A percentile compares a stretch with the other conserved stretches of the same genome.
Conservation (phyloP, 2,797 vertebrate species). For the Microchirus variegatus region DNA sequence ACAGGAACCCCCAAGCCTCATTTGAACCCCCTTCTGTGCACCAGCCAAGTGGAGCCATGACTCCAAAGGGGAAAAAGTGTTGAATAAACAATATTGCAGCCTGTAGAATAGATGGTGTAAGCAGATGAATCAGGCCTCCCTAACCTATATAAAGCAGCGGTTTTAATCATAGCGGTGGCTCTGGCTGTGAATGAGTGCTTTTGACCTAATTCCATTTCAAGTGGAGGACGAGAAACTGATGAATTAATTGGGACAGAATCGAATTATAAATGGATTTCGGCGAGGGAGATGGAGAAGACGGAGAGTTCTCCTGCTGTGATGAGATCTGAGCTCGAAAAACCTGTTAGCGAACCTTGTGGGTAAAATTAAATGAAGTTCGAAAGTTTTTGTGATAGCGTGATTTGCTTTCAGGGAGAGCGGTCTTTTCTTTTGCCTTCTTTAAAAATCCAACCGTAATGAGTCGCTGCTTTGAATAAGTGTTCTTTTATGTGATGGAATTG, state of each 20-base stretch:
- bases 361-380: slow-evolving; percentile 24
- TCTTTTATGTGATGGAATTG: slow-evolving; percentile 10
- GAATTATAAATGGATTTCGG: slow-evolving; percentile 67
- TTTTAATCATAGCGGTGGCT: slow-evolving; percentile 53
- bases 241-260: slow-evolving; percentile 75
- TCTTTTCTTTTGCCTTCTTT: background rate
- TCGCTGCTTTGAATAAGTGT: background rate
- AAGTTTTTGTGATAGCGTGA: background rate
- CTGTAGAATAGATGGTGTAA: slow-evolving; percentile 25
- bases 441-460: no score
- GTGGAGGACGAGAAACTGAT: slow-evolving; percentile 56
- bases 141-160: slow-evolving; percentile 64
- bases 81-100: slow-evolving; percentile 51
- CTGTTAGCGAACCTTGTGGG: slow-evolving; percentile 17
- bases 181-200: slow-evolving; percentile 48
- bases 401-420: background rate
- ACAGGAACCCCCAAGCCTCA: slow-evolving; percentile 8
- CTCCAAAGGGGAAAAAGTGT: slow-evolving; percentile 33
- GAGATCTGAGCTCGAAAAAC: slow-evolving; percentile 39
- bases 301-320: slow-evolving; percentile 26
- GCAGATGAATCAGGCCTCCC: slow-evolving; percentile 42
- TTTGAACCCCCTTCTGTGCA: slow-evolving; percentile 9
- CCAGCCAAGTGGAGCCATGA: slow-evolving; percentile 17
- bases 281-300: slow-evolving; percentile 10
- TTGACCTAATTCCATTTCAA: slow-evolving; percentile 76